These are phyloP conservation scores for Heterochromis multidens DNA, from an alignment of 2,113 vertebrate species.

Conservation along the genomic window DNA sequence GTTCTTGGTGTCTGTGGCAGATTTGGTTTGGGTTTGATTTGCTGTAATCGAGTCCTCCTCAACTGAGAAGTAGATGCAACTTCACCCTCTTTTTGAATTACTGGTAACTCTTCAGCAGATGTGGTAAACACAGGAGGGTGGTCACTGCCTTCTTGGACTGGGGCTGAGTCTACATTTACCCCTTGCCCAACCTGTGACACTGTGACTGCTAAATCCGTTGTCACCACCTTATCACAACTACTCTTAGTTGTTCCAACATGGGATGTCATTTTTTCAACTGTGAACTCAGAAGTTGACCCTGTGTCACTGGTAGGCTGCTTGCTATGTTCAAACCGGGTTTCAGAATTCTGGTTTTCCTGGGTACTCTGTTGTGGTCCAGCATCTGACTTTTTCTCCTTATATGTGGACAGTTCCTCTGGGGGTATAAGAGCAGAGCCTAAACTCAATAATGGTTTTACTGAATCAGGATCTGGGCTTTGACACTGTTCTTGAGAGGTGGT, in stretches of 20 bases:
- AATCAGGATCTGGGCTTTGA: neutral
- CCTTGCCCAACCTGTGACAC: neutral
- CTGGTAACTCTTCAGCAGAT: neutral
- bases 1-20: neutral
- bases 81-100: neutral
- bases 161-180: neutral
- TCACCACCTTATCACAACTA: neutral
- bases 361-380: neutral
- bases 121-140: neutral
- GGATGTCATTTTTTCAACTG: neutral
- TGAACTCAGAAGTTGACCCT: neutral
- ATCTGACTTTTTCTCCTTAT: neutral
- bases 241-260: neutral
- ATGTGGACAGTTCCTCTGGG: neutral
- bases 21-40: slow-evolving; percentile 22
- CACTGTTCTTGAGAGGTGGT: neutral
- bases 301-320: slow-evolving; percentile 32
- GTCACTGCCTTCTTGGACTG: neutral
- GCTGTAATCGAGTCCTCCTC: neutral
- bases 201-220: neutral
- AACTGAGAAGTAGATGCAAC: neutral
- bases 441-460: neutral
- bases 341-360: slow-evolving; percentile 38
- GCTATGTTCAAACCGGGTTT: neutral
- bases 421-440: neutral